A percentile compares a stretch with the other conserved stretches of the same genome.
phyloP scores from a whole-genome alignment of 2,113 vertebrate species.

The Delphinapterus leucas region DNA sequence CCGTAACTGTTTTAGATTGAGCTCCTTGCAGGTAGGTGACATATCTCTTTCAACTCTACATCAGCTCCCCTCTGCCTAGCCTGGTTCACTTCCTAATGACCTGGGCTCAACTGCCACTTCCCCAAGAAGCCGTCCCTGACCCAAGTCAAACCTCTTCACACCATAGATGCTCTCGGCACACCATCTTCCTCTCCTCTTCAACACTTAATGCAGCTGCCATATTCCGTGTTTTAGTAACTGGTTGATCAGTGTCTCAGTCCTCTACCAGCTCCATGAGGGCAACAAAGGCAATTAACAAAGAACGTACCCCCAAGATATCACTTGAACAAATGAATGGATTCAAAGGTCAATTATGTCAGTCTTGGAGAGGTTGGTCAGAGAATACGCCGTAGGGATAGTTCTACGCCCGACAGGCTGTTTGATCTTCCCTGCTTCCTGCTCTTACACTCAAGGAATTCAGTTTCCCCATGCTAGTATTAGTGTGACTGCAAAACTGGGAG shows the following conservation, averaged over 20 bases:
- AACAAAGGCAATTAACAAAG: background rate
- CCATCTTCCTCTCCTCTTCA: background rate
- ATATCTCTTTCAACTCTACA: too few species aligned
- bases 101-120: background rate
- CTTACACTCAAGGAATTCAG: background rate
- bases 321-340: background rate
- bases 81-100: background rate
- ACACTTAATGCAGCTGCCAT: background rate
- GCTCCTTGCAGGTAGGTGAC: background rate
- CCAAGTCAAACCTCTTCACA: background rate
- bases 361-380: background rate
- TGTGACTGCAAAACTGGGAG: background rate
- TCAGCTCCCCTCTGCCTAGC: background rate
- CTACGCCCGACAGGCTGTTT: background rate
- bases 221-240: background rate
- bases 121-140: background rate
- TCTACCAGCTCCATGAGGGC: background rate
- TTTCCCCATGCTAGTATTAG: background rate
- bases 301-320: background rate
- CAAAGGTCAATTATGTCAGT: background rate
- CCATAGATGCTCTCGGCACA: background rate
- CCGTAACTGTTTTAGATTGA: background rate
- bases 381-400: background rate
- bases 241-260: background rate
- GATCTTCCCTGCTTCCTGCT: background rate